Evolutionary conservation across 1,140 invertebrate genomes (phyloP).

Genomic region (Leptopilina boulardi): DNA sequence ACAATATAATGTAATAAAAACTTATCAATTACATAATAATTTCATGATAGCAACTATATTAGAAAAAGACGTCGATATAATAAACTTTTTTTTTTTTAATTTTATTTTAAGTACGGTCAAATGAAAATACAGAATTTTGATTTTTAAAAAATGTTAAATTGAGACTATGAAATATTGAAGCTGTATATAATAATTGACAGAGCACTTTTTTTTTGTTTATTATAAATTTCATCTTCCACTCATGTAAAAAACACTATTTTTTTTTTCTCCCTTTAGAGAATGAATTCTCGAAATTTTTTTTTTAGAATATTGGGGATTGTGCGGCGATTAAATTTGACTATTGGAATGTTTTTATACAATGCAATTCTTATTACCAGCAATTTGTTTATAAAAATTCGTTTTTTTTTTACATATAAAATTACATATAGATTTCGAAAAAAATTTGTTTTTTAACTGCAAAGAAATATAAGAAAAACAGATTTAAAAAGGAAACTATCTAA

Average conservation of each 20-base stretch:
- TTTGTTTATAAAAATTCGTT: background rate
- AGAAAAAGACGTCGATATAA: constrained; percentile 54
- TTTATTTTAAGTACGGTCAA: constrained; percentile 35
- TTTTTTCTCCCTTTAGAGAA: constrained; percentile 49
- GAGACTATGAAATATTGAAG: background rate
- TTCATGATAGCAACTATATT: constrained; percentile 70
- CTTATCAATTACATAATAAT: constrained; percentile 72
- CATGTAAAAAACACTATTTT: constrained; percentile 56
- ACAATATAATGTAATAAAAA: constrained; percentile 75
- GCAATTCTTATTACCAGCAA: background rate
- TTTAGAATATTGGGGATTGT: background rate
- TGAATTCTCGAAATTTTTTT: background rate
- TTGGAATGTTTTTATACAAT: constrained; percentile 24
- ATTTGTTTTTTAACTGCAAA: too few species aligned
- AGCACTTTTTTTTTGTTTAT: constrained; percentile 2
- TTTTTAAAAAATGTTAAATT: constrained; percentile 22
- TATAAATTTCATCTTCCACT: constrained; percentile 53
- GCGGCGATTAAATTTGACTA: background rate
- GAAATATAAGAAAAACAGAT: too few species aligned
- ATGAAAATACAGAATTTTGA: constrained; percentile 45
- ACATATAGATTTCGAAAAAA: too few species aligned
- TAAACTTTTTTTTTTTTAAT: constrained; percentile 40
- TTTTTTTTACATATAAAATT: background rate
- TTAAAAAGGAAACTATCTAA: too few species aligned
- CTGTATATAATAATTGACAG: background rate